Base-by-base conservation (phyloP, 2,888 invertebrate genomes). In the Drosophila anomelani region DNA sequence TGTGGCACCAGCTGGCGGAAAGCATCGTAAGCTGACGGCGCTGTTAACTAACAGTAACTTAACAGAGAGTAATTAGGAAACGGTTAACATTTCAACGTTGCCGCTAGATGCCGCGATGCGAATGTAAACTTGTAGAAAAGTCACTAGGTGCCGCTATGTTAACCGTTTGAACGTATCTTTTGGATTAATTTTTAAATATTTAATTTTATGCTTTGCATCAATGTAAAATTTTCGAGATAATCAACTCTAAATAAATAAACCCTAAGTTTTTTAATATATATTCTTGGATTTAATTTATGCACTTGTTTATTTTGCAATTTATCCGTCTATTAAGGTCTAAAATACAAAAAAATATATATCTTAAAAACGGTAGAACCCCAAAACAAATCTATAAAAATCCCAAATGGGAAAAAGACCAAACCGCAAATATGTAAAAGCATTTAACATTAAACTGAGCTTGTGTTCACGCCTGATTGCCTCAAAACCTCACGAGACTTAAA, bases 391-490 rank as follows among this genome's bases (percentile, higher is more conserved):
- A 23, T 8, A 15, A 39, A 38, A 26, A 20, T 0, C 3, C 13
- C 17, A 15, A n/a, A 7, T 1, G n/a, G 17, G 3, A 6, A 26
- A 39, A 63, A 15, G 20, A 0, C 3, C 0, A 29, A 43, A 43
- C 47, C 69, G n/a, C 47, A 56, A 47, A 55, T 38, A 64, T 41
- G 26, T 3, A 13, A 58, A 34, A 17, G n/a, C 39, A 17, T 49
- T 71, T 23, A n/a, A 43, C 12, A 10, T 41, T 46, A 12, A 36
- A 38, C 23, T 34, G 8, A 15, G 26, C 15, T 34, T 6, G 7
- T 13, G 10, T 29, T 71, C 29, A 71, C 23, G 74, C 62, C 46
- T 44, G 39, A 71, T 26, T 71, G 72, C 10, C 23, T 20, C 7
- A n/a, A 15, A 15, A 20, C 41, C 36, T 23, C 55, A 12, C 12